phyloP scores from a whole-genome alignment of 2,113 vertebrate species.

The Casuarius casuarius region DNA sequence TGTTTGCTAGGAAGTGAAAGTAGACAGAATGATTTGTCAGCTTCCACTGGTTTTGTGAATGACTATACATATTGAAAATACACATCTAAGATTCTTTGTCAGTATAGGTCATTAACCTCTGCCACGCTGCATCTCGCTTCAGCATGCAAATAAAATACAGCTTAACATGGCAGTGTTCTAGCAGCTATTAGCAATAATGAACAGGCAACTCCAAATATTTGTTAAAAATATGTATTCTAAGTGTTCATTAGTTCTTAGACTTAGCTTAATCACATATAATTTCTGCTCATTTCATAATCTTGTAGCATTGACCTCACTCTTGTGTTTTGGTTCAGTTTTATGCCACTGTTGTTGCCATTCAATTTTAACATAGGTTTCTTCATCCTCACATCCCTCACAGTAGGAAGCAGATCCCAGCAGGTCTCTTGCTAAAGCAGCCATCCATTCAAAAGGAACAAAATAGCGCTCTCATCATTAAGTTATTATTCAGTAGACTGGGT shows the following conservation, averaged over 20 bases:
- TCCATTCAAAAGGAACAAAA: slow-evolving; percentile 55
- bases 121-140: neutral
- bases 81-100: neutral
- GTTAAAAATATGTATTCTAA: slow-evolving; percentile 24
- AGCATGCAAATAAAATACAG: neutral
- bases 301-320: neutral
- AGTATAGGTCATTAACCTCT: slow-evolving; percentile 1
- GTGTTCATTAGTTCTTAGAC: slow-evolving; percentile 5
- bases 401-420: slow-evolving; percentile 40
- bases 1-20: neutral
- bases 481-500: slow-evolving; percentile 31
- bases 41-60: neutral
- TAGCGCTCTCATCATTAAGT: slow-evolving; percentile 39
- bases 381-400: slow-evolving; percentile 10
- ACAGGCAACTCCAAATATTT: slow-evolving; percentile 33
- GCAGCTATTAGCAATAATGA: slow-evolving; percentile 2
- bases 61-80: neutral
- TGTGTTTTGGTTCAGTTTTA: neutral
- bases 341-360: neutral
- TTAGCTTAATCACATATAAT: slow-evolving; percentile 14
- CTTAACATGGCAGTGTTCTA: neutral
- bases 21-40: neutral
- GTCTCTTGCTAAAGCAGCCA: slow-evolving; percentile 38
- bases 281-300: neutral
- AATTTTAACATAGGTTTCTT: slow-evolving; percentile 23